phyloP scores from a whole-genome alignment of 1,140 invertebrate genomes.

The Trissolcus basalis region DNA sequence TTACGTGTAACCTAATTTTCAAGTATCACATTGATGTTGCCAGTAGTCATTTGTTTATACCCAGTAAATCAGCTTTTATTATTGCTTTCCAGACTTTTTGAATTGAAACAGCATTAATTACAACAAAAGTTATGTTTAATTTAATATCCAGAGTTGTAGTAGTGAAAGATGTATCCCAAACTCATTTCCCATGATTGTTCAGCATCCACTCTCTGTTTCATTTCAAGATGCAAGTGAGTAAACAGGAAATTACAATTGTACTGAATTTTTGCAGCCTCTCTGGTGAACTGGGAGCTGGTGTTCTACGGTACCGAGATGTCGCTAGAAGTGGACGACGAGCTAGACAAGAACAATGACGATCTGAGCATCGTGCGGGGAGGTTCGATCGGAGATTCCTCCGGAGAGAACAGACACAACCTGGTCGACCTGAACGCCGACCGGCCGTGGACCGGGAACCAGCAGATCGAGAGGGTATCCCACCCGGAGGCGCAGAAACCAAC shows the following conservation, averaged over 20 bases:
- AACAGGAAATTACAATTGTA: background rate
- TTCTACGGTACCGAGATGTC: slow-evolving; percentile 79
- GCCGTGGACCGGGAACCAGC: slow-evolving; percentile 69
- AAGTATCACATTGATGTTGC: too few relatives aligned
- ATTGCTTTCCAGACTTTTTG: too few relatives aligned
- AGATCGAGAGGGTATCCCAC: slow-evolving; percentile 69
- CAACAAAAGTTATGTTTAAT: too few relatives aligned
- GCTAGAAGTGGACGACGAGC: slow-evolving; percentile 70
- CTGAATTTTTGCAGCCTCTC: slow-evolving; percentile 70
- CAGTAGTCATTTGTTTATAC: too few relatives aligned
- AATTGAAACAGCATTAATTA: too few relatives aligned
- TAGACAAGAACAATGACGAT: slow-evolving; percentile 65
- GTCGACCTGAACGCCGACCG: slow-evolving; percentile 64
- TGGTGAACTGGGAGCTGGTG: slow-evolving; percentile 78
- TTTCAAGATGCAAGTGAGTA: too few relatives aligned
- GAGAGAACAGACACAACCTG: slow-evolving; percentile 57
- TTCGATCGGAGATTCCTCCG: slow-evolving; percentile 41
- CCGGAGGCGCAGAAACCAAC: slow-evolving; percentile 69
- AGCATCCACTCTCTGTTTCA: too few relatives aligned
- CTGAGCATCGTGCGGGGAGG: slow-evolving; percentile 39
- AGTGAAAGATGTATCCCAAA: too few relatives aligned
- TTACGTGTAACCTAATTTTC: too few relatives aligned
- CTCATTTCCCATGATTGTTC: too few relatives aligned
- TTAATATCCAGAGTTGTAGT: too few relatives aligned
- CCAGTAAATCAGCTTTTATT: too few relatives aligned